These are phyloP conservation scores for Lasioglossum figueresi DNA, from an alignment of 2,888 invertebrate genomes.

Conservation along the genomic window DNA sequence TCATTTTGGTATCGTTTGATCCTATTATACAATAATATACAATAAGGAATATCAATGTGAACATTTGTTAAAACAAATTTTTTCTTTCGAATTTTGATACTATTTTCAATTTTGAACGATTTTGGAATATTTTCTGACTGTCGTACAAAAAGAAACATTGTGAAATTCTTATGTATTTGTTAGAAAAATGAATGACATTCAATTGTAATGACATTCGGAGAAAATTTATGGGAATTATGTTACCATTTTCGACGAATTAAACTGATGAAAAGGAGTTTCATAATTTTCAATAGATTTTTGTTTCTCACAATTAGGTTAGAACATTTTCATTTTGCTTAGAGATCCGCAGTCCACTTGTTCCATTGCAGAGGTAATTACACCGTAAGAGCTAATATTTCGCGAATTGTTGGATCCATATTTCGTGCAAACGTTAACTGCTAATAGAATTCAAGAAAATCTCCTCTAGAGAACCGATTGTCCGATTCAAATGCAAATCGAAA, in stretches of 20 bases:
- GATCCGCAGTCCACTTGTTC: neutral
- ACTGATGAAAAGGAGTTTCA: too few species aligned
- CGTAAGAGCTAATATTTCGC: neutral
- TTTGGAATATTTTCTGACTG: too few species aligned
- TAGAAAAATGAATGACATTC: neutral
- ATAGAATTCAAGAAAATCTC: constrained; percentile 9
- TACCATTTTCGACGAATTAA: neutral
- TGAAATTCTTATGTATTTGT: too few species aligned
- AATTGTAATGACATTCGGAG: neutral
- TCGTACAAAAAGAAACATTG: too few species aligned
- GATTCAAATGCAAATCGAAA: constrained; percentile 19
- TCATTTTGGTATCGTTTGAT: too few species aligned
- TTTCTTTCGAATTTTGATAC: too few species aligned
- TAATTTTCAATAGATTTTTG: neutral
- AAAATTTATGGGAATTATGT: neutral
- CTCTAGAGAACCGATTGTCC: neutral
- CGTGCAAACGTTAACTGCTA: neutral
- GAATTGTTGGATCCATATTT: neutral
- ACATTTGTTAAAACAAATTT: too few species aligned
- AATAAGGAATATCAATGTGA: too few species aligned
- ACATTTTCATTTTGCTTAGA: neutral
- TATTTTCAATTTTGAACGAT: too few species aligned
- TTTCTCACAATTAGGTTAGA: neutral
- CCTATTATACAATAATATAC: too few species aligned
- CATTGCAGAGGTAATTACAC: neutral